Percentiles rank a stretch among this genome's conserved stretches.
phyloP scores from a whole-genome alignment of 2,113 vertebrate species.

The Atrichornis clamosus region DNA sequence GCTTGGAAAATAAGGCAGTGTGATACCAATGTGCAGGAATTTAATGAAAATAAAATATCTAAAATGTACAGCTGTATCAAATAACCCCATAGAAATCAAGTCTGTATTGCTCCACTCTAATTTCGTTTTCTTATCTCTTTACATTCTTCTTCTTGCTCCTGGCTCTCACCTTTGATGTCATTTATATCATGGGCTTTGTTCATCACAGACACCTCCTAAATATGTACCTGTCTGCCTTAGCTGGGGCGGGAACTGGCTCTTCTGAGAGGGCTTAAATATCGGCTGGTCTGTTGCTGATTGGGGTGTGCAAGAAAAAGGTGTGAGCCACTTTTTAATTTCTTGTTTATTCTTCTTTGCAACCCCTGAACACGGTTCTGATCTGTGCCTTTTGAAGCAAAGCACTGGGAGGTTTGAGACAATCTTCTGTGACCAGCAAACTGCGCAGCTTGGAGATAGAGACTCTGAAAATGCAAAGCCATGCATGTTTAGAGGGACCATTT shows the following conservation, averaged over 20 bases:
- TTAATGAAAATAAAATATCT: slow-evolving; percentile 16
- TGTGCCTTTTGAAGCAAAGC: slow-evolving; percentile 20
- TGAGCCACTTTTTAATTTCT: not conserved
- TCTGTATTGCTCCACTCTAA: not conserved
- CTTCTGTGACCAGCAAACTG: not conserved
- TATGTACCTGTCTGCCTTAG: not conserved
- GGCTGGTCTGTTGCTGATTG: not conserved
- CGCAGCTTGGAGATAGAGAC: not conserved
- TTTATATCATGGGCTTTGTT: not conserved
- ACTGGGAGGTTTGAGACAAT: not conserved
- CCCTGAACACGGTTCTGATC: not conserved
- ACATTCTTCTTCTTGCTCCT: not conserved
- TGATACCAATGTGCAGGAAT: not conserved
- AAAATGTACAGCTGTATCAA: not conserved
- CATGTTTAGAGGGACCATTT: not conserved
- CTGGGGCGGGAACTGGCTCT: not conserved
- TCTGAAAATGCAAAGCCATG: not conserved
- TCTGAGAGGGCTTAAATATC: not conserved
- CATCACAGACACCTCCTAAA: not conserved
- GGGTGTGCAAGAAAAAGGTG: not conserved
- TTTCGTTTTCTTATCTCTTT: slow-evolving; percentile 1
- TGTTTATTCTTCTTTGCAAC: not conserved
- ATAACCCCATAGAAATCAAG: not conserved
- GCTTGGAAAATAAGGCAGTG: not conserved
- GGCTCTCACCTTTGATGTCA: not conserved